These are phyloP conservation scores for Abrostola triplasia DNA, from an alignment of 2,888 invertebrate species.

Conservation along the genomic window DNA sequence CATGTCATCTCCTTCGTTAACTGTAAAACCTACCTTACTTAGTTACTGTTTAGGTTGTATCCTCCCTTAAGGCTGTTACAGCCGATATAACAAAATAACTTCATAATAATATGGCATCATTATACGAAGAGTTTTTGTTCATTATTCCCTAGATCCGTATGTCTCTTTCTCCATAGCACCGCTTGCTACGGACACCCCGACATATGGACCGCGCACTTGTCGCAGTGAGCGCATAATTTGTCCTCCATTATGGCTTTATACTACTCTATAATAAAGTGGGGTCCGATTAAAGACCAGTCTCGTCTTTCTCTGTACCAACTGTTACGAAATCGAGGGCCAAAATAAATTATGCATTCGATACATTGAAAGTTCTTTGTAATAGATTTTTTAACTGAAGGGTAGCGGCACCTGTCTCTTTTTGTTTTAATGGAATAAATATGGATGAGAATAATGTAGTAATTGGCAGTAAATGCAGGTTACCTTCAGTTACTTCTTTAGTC, in stretches of 20 bases:
- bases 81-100: too few relatives aligned
- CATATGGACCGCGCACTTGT: conserved; percentile 86
- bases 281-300: conserved; percentile 82
- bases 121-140: not conserved
- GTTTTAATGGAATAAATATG: conserved; percentile 36
- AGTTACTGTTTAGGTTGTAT: too few relatives aligned
- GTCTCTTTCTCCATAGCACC: conserved; percentile 56
- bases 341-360: conserved; percentile 85
- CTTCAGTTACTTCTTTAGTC: too few relatives aligned
- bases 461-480: too few relatives aligned
- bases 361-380: conserved; percentile 83
- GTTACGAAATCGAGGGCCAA: conserved; percentile 72
- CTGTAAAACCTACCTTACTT: too few relatives aligned
- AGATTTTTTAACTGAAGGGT: conserved; percentile 74
- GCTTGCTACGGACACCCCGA: conserved; percentile 82
- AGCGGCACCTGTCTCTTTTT: conserved; percentile 75
- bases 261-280: conserved; percentile 78
- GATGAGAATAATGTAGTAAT: not conserved
- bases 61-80: too few relatives aligned
- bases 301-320: conserved; percentile 85
- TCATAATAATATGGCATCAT: too few relatives aligned
- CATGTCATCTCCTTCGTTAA: too few relatives aligned
- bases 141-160: conserved; percentile 51
- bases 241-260: conserved; percentile 81
- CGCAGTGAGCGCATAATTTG: conserved; percentile 82